Base-by-base conservation (phyloP, 2,888 invertebrate species). In the Oscheius sp. region DNA sequence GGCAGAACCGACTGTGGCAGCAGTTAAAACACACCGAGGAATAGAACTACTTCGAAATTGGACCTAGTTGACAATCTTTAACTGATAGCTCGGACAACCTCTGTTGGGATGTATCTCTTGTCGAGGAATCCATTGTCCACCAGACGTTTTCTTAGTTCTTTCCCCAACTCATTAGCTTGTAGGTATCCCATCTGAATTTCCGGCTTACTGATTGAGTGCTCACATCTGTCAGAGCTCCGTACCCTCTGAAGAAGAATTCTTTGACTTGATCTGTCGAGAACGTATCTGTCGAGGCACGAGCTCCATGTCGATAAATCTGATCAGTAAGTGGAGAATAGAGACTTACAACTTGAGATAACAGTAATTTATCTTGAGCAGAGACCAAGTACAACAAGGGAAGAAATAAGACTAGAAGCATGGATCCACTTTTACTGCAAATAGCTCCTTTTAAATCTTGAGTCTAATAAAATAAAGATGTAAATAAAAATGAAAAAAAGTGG, bases 221-320 rank as follows among this genome's bases (percentile, higher is more conserved):
- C 12, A 50, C 50, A 26, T 50, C 50, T 12, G 50, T 50, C 8
- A 50, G 50, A 9, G 9, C 14, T 6, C 26, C 22, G n/a, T 28
- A 24, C 17, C 50, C 50, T 26, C 26, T 50, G n/a, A 17, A 50
- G 17, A 24, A 50, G 9, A 2, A 50, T 17, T 50, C 28, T 50
- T 50, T 17, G 2, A 30, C 20, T 8, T 50, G 28, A 12, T 50
- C 28, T 20, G 24, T 28, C 24, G 28, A 28, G 50, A 24, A 50
- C 2, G 20, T n/a, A n/a, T 30, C n/a, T 8, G 28, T 30, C 1
- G 50, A 30, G 12, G 26, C 50, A 12, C 50, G 22, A 22, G 22
- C 24, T 12, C 50, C 50, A 8, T 50, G 50, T 2, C 50, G 50
- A 30, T 28, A 50, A 26, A 50, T 30, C 50, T 50, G 26, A 50